These are phyloP conservation scores for Leptopilina myrica DNA, from an alignment of 2,888 invertebrate species.

Conservation along the genomic window DNA sequence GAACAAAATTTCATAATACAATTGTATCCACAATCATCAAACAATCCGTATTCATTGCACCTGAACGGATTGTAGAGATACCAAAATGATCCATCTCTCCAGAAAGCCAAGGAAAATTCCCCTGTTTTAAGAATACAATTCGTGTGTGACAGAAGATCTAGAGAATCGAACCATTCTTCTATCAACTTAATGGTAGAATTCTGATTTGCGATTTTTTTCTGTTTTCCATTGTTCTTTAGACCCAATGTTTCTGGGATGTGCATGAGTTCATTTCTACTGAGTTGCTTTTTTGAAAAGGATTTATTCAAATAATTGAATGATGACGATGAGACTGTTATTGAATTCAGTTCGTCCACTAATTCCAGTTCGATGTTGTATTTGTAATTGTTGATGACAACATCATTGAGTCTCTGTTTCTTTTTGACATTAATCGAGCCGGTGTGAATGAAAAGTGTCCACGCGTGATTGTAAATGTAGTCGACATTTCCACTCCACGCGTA, in stretches of 20 bases:
- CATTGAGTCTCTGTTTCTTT: constrained; percentile 65
- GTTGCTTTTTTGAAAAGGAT: constrained; percentile 47
- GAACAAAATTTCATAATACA: constrained; percentile 69
- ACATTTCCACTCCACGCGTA: constrained; percentile 68
- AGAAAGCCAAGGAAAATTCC: constrained; percentile 67
- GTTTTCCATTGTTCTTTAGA: constrained; percentile 52
- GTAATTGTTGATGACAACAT: constrained; percentile 71
- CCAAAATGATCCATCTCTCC: constrained; percentile 71
- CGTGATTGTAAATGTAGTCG: constrained; percentile 72
- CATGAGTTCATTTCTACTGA: constrained; percentile 62
- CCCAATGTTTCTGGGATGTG: constrained; percentile 59
- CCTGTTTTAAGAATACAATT: constrained; percentile 68
- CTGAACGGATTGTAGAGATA: constrained; percentile 71
- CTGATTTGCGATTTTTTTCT: constrained; percentile 55
- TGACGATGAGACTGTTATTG: constrained; percentile 37
- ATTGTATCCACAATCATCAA: constrained; percentile 65
- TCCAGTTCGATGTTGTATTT: constrained; percentile 69
- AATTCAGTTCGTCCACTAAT: constrained; percentile 62
- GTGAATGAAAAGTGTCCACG: constrained; percentile 69
- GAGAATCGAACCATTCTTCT: constrained; percentile 66
- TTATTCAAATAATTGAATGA: constrained; percentile 38
- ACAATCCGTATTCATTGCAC: constrained; percentile 68
- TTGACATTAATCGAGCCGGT: constrained; percentile 66
- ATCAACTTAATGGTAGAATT: constrained; percentile 48
- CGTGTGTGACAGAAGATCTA: constrained; percentile 57